Evolutionary conservation across 2,113 vertebrate genomes (phyloP).

Genomic region (Pao palembangensis): DNA sequence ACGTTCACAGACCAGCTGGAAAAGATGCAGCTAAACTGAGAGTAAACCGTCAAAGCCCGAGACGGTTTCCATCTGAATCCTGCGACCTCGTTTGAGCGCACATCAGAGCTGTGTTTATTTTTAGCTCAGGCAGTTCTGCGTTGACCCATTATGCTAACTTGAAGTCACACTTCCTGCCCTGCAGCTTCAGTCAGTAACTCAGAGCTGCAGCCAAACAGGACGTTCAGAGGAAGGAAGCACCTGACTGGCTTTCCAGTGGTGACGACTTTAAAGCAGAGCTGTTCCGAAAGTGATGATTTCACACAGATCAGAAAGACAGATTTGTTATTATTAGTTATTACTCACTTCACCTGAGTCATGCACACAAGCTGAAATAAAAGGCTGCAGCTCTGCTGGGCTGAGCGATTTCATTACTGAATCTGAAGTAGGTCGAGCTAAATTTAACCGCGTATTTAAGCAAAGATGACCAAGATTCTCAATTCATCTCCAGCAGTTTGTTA

Average conservation of each 20-base stretch:
- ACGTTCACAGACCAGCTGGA: neutral
- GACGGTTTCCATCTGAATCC: constrained; percentile 8
- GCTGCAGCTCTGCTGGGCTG: neutral
- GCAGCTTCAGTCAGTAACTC: constrained; percentile 15
- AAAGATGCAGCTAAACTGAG: neutral
- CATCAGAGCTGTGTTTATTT: too few species aligned
- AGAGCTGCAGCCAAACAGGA: constrained; percentile 52
- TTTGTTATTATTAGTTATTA: constrained; percentile 1
- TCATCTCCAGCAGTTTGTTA: neutral
- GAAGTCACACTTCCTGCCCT: constrained; percentile 33
- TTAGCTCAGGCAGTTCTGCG: too few species aligned
- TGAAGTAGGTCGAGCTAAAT: constrained; percentile 44
- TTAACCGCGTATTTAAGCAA: constrained; percentile 18
- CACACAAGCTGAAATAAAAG: neutral
- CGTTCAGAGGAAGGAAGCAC: constrained; percentile 49
- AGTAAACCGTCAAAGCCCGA: neutral
- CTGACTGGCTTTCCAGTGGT: neutral
- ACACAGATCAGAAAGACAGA: too few species aligned
- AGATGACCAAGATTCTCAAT: constrained; percentile 19
- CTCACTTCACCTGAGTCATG: neutral
- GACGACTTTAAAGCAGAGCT: neutral
- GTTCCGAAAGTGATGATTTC: too few species aligned
- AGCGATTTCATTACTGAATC: neutral
- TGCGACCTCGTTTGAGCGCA: too few species aligned
- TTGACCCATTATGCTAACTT: neutral